A percentile compares a stretch with the other conserved stretches of the same genome.
These are phyloP conservation scores for Allobates femoralis DNA, from an alignment of 2,797 vertebrate genomes.

Conservation along the genomic window DNA sequence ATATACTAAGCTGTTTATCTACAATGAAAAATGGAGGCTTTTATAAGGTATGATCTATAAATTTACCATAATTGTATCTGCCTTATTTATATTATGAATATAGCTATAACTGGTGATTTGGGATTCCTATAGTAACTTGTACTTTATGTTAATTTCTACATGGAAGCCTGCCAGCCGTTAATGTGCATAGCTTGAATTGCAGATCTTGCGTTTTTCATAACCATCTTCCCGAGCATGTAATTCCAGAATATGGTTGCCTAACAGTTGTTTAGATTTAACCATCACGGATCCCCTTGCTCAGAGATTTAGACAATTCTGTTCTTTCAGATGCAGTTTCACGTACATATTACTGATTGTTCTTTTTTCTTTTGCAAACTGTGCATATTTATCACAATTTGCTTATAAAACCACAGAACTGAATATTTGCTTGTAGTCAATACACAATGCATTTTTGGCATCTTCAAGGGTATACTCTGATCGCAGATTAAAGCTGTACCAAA, in stretches of 20 bases:
- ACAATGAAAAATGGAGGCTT: not conserved
- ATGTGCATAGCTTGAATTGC: conserved; percentile 7
- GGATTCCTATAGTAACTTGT: conserved; percentile 5
- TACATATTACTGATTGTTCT: not conserved
- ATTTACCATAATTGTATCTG: not conserved
- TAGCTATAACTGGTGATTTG: conserved; percentile 11
- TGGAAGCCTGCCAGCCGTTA: conserved; percentile 2
- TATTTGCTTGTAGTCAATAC: no score
- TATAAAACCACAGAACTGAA: not conserved
- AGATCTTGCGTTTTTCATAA: conserved; percentile 7
- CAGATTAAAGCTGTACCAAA: no score
- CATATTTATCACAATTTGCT: not conserved
- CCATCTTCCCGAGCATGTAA: conserved; percentile 13
- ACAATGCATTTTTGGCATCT: no score
- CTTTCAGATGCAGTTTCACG: not conserved
- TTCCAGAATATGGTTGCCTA: not conserved
- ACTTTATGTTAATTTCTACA: conserved; percentile 15
- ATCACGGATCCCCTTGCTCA: not conserved
- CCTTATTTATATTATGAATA: conserved; percentile 8
- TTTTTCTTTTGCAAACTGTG: not conserved
- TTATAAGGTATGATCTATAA: not conserved
- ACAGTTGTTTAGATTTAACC: conserved; percentile 15
- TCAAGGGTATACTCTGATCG: no score
- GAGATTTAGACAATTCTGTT: not conserved
- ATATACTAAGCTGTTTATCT: not conserved